Evolutionary conservation across 2,888 invertebrate species (phyloP), one percentile per base, ranked within the genome.

Genomic region (Girardia tigrina): DNA sequence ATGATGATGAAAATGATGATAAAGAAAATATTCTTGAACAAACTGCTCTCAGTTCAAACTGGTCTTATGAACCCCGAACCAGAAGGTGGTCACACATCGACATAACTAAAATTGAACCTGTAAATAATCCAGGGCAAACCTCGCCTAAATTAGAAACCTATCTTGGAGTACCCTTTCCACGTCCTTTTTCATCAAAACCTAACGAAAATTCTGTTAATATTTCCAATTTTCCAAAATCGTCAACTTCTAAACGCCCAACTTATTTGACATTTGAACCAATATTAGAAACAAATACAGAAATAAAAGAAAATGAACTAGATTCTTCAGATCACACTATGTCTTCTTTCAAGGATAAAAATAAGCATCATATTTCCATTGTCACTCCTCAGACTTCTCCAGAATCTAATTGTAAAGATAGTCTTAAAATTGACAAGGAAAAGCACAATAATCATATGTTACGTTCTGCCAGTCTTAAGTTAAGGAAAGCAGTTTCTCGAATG

Each of bases 41-140:
- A 16, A 36, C 36, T 36, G 94, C 94, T 4, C 87, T 94, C 76
- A 92, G 92, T 84, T 91, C 92, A 84, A 91, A 92, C 82, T 94
- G 94, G 94, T 91, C 91, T 80, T 94, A 91, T 85, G 91, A 93
- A 86, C 89, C 91, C 78, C 91, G 91, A 83, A 91, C 91, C 71
- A 87, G 92, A 71, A 87, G 94, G 78, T 94, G 94, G 94, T 93
- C 92, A 20, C 87, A 94, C 75, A 82, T 83, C 71, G 83, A 82
- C 14, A 29, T 73, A 6, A 26, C 29, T 4, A 29, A 29, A 8
- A 12, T 42, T n/a, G 8, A 12, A 36, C 16, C 16, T 12, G 16
- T 16, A 12, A 36, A 36, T 36, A 36, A 36, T 12, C 36, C 8
- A 36, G 36, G 16, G 8, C 36, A 36, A 36, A 36, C 8, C 36